Evolutionary conservation across 2,888 invertebrate species (phyloP).

Genomic region (Campoplex capitator): DNA sequence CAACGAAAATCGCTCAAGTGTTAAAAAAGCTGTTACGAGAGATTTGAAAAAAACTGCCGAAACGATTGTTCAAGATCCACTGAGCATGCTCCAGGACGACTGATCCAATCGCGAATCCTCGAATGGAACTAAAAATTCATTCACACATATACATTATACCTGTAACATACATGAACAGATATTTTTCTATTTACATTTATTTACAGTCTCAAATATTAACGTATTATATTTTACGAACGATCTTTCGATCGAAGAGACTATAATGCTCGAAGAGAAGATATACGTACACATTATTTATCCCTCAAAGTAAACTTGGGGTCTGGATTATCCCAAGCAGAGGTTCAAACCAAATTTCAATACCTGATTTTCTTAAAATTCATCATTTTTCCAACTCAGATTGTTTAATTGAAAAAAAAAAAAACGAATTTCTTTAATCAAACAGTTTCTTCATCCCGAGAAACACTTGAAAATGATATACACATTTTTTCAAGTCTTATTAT

Average conservation of each 20-base stretch:
- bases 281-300: neutral
- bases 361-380: neutral
- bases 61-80: constrained; percentile 81
- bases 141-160: constrained; percentile 11
- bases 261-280: constrained; percentile 18
- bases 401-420: neutral
- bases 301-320: neutral
- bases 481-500: neutral
- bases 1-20: constrained; percentile 57
- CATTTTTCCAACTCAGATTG: neutral
- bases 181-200: constrained; percentile 68
- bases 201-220: constrained; percentile 41
- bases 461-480: neutral
- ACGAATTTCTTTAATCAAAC: neutral
- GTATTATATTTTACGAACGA: constrained; percentile 20
- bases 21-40: constrained; percentile 78
- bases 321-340: neutral
- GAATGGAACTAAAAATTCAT: neutral
- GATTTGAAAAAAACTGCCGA: constrained; percentile 82
- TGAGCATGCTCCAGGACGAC: constrained; percentile 80
- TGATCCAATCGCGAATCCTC: neutral
- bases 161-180: constrained; percentile 56
- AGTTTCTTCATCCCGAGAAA: neutral
- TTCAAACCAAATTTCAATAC: neutral
- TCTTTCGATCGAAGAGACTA: constrained; percentile 11